A percentile compares a stretch with the other conserved stretches of the same genome.
Evolutionary conservation across 2,888 invertebrate genomes (phyloP).

Genomic region (Eulithis testata): DNA sequence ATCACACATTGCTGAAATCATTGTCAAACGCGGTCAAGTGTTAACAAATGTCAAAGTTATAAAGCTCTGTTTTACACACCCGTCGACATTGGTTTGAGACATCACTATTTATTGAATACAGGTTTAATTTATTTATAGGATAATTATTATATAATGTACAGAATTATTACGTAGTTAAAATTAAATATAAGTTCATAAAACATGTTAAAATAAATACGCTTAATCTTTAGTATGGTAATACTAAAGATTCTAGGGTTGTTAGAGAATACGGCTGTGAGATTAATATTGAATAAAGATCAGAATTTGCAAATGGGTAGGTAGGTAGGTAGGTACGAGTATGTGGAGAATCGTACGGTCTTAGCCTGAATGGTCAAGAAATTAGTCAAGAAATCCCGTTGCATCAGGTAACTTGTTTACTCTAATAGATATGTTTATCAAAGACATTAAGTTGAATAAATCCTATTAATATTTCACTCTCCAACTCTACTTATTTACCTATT

Average conservation of each 20-base stretch:
- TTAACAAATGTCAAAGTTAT: too few species aligned
- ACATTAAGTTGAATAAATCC: constrained; percentile 16
- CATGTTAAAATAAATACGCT: constrained; percentile 27
- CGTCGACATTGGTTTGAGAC: constrained; percentile 9
- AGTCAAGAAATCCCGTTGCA: constrained; percentile 5
- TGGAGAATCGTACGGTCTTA: constrained; percentile 1
- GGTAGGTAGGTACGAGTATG: not conserved
- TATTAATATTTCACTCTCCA: constrained; percentile 16
- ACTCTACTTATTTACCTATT: constrained; percentile 15
- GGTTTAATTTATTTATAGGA: constrained; percentile 21
- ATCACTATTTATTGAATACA: constrained; percentile 29
- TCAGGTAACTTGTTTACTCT: constrained; percentile 3
- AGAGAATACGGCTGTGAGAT: constrained; percentile 60
- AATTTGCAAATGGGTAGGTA: constrained; percentile 12
- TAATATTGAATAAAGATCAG: constrained; percentile 38
- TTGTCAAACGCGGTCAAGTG: not conserved
- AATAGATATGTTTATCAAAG: constrained; percentile 14
- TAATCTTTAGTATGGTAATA: constrained; percentile 23
- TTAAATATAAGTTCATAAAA: constrained; percentile 7
- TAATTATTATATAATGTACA: constrained; percentile 13
- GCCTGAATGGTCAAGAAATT: not conserved
- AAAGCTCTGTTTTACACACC: not conserved
- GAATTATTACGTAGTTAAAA: constrained; percentile 7
- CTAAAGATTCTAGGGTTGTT: constrained; percentile 13
- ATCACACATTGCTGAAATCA: not conserved